Base-by-base conservation (phyloP, 2,888 invertebrate genomes). In the Loripinus fragilis region DNA sequence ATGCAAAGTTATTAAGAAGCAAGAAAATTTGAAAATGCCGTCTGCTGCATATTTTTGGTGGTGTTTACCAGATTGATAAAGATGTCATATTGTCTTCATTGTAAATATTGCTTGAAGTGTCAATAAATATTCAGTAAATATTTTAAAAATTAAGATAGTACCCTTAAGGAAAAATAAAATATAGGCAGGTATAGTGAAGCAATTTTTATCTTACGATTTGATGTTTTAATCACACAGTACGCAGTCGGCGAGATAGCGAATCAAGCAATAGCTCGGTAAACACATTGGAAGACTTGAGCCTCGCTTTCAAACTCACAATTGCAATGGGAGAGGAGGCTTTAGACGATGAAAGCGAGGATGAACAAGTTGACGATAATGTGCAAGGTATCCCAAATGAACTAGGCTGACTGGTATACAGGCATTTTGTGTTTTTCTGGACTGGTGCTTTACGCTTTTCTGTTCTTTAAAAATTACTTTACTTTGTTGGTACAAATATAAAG, bases 251-350 rank as follows among this genome's bases (percentile, higher is more conserved):
- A 42, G 85, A 81, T 60, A 87, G 87, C 73, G 79, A 77, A 10
- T 80, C 81, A 73, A 89, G 88, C 70, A 65, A 85, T 73, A 86
- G 82, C 60, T 90, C 90, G 8, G 77, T 89, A 20, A 89, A 89
- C 78, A 90, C 91, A 23, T 84, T 89, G 28, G 91, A 91, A 45
- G 90, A 90, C 65, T 69, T 91, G 38, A 89, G 88, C 83, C 75
- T 89, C 77, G 90, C 88, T 60, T 91, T 91, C 79, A 88, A 89
- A 71, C 85, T 88, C 81, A 89, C 89, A 23, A 91, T 91, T 25
- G 88, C 89, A 45, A 79, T 86, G 65, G 90, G 87, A 41, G 86
- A 91, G 83, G 89, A 90, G 79, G 85, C 87, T n/a, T 72, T 88
- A 55, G 82, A 81, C 42, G 69, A 74, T 71, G 82, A 86, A 42